Evolutionary conservation across 2,888 invertebrate species (phyloP).

Genomic region (Desoria tigrina): DNA sequence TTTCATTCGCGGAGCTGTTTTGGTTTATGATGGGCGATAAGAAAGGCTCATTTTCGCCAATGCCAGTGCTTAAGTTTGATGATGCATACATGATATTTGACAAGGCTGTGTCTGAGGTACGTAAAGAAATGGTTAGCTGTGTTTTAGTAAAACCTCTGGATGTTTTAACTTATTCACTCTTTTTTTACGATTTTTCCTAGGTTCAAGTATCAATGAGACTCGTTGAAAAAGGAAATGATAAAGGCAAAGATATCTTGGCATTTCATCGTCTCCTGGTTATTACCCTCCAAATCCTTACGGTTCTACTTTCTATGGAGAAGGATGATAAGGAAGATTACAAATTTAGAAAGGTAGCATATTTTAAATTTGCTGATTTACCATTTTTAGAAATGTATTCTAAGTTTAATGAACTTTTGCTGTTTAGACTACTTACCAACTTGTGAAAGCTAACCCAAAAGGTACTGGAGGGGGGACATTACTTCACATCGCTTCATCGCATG

Average conservation of each 20-base stretch:
- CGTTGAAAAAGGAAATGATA: slow-evolving; percentile 45
- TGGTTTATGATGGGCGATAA: slow-evolving; percentile 87
- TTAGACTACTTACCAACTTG: slow-evolving; percentile 53
- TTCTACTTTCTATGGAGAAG: slow-evolving; percentile 50
- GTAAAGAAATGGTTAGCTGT: slow-evolving; percentile 39
- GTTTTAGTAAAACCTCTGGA: not conserved
- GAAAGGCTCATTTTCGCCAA: slow-evolving; percentile 56
- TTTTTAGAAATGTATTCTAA: not conserved
- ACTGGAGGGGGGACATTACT: slow-evolving; percentile 49
- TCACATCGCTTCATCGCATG: slow-evolving; percentile 52
- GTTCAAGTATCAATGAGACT: slow-evolving; percentile 50
- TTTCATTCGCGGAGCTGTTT: slow-evolving; percentile 92
- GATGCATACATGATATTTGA: slow-evolving; percentile 81
- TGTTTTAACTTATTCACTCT: not conserved
- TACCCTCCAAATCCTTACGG: slow-evolving; percentile 58
- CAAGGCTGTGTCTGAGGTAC: slow-evolving; percentile 68
- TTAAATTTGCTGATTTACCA: not conserved
- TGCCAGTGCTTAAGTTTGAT: slow-evolving; percentile 76
- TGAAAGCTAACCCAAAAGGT: slow-evolving; percentile 49
- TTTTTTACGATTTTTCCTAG: slow-evolving; percentile 25
- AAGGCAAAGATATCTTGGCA: slow-evolving; percentile 70
- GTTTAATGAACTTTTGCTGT: slow-evolving; percentile 13
- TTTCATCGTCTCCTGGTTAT: slow-evolving; percentile 83
- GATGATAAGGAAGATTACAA: slow-evolving; percentile 50
- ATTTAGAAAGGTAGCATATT: slow-evolving; percentile 51